Percentiles rank a stretch among this genome's conserved stretches.
These are phyloP conservation scores for Chaenodraco wilsoni DNA, from an alignment of 2,797 vertebrate species.

Conservation along the genomic window DNA sequence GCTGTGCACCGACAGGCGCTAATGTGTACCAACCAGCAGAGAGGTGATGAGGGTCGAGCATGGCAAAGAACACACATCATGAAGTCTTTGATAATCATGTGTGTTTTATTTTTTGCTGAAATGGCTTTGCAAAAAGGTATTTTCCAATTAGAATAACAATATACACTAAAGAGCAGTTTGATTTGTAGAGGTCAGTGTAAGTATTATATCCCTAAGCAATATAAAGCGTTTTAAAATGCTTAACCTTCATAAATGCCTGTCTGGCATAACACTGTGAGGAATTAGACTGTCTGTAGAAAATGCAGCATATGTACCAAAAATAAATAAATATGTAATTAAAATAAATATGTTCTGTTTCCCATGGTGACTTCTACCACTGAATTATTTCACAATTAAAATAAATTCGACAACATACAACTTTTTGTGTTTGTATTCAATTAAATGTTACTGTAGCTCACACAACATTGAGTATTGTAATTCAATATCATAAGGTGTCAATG, in stretches of 20 bases:
- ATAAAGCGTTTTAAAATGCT: neutral
- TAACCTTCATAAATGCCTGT: conserved; percentile 6
- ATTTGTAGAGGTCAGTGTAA: conserved; percentile 23
- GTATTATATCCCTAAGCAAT: conserved; percentile 16
- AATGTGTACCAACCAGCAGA: conserved; percentile 67
- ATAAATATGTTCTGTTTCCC: conserved; percentile 2
- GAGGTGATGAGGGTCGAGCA: conserved; percentile 51
- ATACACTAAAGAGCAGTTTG: neutral
- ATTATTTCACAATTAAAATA: neutral
- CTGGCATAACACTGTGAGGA: neutral
- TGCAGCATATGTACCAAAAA: conserved; percentile 11
- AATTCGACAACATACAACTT: neutral
- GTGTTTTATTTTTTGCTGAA: neutral
- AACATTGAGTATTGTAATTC: neutral
- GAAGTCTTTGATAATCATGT: conserved; percentile 17
- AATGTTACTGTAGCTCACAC: neutral
- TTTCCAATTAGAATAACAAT: conserved; percentile 19
- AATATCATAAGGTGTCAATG: neutral
- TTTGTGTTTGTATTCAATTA: neutral
- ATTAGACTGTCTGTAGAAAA: neutral
- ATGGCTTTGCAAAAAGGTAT: neutral
- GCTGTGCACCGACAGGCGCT: conserved; percentile 46
- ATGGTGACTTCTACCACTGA: neutral
- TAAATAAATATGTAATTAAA: conserved; percentile 9
- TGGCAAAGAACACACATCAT: conserved; percentile 31